phyloP scores from a whole-genome alignment of 2,888 invertebrate species.

The Ochlodes sylvanus region DNA sequence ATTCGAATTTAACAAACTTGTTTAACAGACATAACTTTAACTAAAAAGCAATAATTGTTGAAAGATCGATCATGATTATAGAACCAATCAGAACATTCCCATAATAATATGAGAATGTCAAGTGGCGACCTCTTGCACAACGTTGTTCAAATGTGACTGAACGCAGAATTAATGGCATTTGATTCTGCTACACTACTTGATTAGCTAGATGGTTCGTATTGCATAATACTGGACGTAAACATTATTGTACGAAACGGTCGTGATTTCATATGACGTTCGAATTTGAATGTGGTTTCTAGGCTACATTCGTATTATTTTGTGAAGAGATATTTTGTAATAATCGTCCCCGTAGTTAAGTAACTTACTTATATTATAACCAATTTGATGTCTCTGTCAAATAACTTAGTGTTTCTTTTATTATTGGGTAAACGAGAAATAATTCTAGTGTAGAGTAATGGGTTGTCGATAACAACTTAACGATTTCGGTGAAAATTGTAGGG shows the following conservation, averaged over 20 bases:
- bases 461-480: no score
- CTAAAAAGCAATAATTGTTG: not conserved
- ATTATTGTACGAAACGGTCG: conserved; percentile 15
- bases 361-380: not conserved
- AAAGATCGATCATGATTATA: not conserved
- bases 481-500: no score
- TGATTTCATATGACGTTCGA: conserved; percentile 7
- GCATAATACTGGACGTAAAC: conserved; percentile 24
- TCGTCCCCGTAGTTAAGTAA: not conserved
- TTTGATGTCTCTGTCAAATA: no score
- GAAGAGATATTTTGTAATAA: conserved; percentile 4
- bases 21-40: no score
- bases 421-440: no score
- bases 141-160: conserved; percentile 32
- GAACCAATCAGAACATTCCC: conserved; percentile 18
- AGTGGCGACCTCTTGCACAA: conserved; percentile 32
- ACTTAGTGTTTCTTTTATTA: no score
- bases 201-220: conserved; percentile 31
- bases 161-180: conserved; percentile 30
- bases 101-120: conserved; percentile 27
- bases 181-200: conserved; percentile 25
- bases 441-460: no score
- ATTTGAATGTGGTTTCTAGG: conserved; percentile 16
- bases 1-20: no score
- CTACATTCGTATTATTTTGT: not conserved